A percentile compares a stretch with the other conserved stretches of the same genome.
Evolutionary conservation across 2,113 vertebrate species (phyloP).

Genomic region (Marmota monax): DNA sequence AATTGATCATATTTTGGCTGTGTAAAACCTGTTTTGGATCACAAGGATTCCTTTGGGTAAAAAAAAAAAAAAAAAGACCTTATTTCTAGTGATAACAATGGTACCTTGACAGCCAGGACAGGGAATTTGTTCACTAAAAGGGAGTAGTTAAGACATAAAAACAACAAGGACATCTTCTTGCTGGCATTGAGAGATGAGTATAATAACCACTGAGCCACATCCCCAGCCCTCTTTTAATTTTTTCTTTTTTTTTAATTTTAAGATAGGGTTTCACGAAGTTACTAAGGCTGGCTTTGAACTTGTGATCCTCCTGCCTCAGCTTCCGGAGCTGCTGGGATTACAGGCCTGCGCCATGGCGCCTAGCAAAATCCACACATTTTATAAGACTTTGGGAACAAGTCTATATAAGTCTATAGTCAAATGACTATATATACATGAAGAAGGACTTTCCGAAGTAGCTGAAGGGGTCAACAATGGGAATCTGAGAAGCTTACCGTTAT

Average conservation of each 20-base stretch:
- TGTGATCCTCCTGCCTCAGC: too few relatives aligned
- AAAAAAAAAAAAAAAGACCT: neutral
- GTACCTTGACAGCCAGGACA: neutral
- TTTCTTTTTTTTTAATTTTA: too few relatives aligned
- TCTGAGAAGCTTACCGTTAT: conserved; percentile 57
- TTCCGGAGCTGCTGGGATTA: too few relatives aligned
- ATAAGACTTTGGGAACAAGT: neutral
- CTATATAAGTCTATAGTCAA: neutral
- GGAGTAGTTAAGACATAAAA: neutral
- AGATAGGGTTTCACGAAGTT: too few relatives aligned
- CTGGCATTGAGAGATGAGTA: neutral
- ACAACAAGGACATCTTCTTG: neutral
- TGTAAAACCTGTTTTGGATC: neutral
- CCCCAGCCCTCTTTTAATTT: too few relatives aligned
- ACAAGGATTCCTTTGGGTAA: neutral
- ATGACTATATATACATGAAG: neutral
- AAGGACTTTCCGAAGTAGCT: neutral
- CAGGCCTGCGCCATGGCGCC: too few relatives aligned
- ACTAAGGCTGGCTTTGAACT: too few relatives aligned
- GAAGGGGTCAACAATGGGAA: neutral
- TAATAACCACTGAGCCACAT: neutral
- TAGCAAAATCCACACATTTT: neutral
- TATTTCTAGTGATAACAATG: neutral
- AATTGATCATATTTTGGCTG: neutral
- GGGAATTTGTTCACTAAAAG: neutral